Evolutionary conservation across 2,113 vertebrate species (phyloP), one percentile per base, ranked within the genome.

Genomic region (Rana temporaria): DNA sequence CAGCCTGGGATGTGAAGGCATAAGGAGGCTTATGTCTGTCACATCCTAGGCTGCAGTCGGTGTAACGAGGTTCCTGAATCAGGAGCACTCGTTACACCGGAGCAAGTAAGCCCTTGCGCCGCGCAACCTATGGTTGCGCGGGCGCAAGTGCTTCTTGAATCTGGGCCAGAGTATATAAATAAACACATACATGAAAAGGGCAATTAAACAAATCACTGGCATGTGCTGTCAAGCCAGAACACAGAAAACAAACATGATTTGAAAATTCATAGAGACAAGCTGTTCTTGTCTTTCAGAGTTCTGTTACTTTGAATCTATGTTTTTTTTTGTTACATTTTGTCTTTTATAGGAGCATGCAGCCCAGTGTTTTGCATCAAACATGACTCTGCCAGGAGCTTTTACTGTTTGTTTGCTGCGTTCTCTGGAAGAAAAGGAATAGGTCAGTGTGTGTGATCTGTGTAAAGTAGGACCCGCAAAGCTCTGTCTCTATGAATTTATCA

Each of bases 341-440:
- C 79, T 81, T 73, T 81, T 48, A 73, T 30, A 14, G 26, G 42
- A 73, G 69, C 60, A 81, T 60, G 64, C 20, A 64, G 26, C 26
- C 76, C 53, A 55, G 76, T 67, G 63, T 26, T 65, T 78, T 73
- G 79, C 69, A 81, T 81, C 79, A 81, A 81, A 81, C 79, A 64
- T 63, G 60, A 32, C 69, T 69, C 78, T 81, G 79, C 73, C 79
- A 81, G 79, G 62, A 55, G 79, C 79, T 81, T 81, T 81, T 73
- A 72, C 69, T 57, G 68, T 81, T 72, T 81, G 79, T 59, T 42
- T 65, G 69, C 52, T 68, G 42, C 69, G 22, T 55, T 63, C 60
- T 94, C 90, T 95, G 95, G 68, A 81, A 81, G 68, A 65, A 81
- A 81, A 73, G 69, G 79, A 81, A 81, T 81, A 72, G 79, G 79